Base-by-base conservation (phyloP, 2,888 invertebrate genomes). In the Rhamphomyia laevipes region DNA sequence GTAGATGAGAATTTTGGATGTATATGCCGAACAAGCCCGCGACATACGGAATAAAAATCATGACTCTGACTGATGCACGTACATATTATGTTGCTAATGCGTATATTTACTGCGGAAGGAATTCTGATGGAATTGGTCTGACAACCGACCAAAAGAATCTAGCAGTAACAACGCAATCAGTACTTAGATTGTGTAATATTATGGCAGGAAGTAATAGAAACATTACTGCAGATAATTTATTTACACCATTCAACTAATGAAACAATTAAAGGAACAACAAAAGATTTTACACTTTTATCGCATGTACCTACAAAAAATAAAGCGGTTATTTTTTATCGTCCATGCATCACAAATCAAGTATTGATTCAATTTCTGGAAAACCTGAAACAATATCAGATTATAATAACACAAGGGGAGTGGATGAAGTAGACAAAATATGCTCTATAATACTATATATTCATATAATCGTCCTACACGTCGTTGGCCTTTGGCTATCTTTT, bases 181-280 rank as follows among this genome's bases (percentile, higher is more conserved):
- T 49, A 17, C 43, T 52, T 16, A 43, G 51, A 35, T 33, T 53
- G n/a, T 46, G 33, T 23, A 50, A 31, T 30, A 17, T 17, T n/a
- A 41, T 53, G 37, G 50, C 53, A 53, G 52, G 52, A 33, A 50
- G 50, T 50, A 46, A 41, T 13, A 47, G 53, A 51, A 53, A 54
- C 48, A 45, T 54, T 46, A 54, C 51, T 49, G 53, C 55, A 33
- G 55, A 55, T 40, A 55, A 51, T 44, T 53, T 51, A 51, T 53
- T 53, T 41, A 51, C 46, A n/a, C 52, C 53, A 47, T 21, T 55
- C 51, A 52, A 46, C 43, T 53, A 16, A 31, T 51, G 30, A 40
- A 55, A 47, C 42, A 49, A 49, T 30, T 52, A 40, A 46, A 47
- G 46, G 44, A 51, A 49, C 38, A 47, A 38, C 21, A 21, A 21